Base-by-base conservation (phyloP, 1,140 invertebrate species). In the Sycophila sp. region DNA sequence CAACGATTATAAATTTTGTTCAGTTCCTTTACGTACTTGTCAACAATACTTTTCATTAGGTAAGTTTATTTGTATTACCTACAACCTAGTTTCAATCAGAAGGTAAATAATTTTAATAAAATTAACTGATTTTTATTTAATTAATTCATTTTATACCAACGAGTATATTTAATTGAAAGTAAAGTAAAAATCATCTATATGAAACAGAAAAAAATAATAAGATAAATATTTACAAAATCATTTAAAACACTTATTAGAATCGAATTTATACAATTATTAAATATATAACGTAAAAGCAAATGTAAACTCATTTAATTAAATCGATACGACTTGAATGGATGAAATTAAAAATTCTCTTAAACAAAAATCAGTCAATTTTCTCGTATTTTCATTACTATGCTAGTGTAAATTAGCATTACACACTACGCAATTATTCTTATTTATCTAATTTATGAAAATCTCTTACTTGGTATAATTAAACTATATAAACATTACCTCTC, bases 1-100 rank as follows among this genome's bases (percentile, higher is more conserved):
- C 22, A 68, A 66, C 51, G 30, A 55, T 51, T 15, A 62, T 34
- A 62, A 32, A 47, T 64, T 64, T 36, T n/a, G 11, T 53, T 53
- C 19, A 53, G 17, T 34, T 32, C 19, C 19, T 47, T 47, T 17
- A 49, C 7, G 15, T 47, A 11, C 24, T 47, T 47, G 17, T n/a
- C 22, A 47, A 49, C 28, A 63, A 47, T 22, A 63, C 28, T 32
- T 63, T 45, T 17, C 2, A 1, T 1, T 30, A 53, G 1, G 15
- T 22, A 22, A n/a, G 8, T 47, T 4, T 22, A 47, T 17, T 7
- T 22, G 8, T 22, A 47, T 47, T 2, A 22, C 10, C 8, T 3
- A 7, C 19, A 47, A 22, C 19, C 6, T 22, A 22, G 6, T 45
- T 8, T 47, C 24, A n/a, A n/a, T n/a, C n/a, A n/a, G n/a, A n/a